These are phyloP conservation scores for Austrofundulus limnaeus DNA, from an alignment of 2,113 vertebrate genomes.

Conservation along the genomic window DNA sequence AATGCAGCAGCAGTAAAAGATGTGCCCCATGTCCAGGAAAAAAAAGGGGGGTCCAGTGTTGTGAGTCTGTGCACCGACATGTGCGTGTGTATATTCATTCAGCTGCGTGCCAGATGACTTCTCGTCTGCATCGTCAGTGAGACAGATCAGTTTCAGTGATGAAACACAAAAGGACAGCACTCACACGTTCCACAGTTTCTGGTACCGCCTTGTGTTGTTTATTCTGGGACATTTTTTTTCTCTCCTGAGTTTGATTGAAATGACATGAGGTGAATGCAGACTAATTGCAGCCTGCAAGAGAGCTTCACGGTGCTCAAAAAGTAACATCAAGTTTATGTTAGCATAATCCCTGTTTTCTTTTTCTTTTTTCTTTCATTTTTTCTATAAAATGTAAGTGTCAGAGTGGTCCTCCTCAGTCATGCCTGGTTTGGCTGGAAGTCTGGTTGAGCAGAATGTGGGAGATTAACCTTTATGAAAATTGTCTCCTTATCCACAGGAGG, in stretches of 20 bases:
- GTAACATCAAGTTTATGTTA: not conserved
- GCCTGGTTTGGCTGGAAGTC: conserved; percentile 30
- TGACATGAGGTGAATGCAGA: not conserved
- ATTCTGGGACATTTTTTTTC: not conserved
- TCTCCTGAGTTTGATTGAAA: not conserved
- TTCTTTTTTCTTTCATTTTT: no score
- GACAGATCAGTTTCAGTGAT: conserved; percentile 6
- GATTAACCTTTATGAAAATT: not conserved
- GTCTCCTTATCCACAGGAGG: conserved; percentile 48
- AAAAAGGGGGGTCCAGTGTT: conserved; percentile 7
- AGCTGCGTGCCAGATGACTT: conserved; percentile 52
- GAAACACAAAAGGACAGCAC: conserved; percentile 6
- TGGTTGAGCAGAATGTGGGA: conserved; percentile 1
- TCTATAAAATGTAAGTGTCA: conserved; percentile 25
- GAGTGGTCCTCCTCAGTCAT: conserved; percentile 33
- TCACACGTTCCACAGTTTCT: not conserved
- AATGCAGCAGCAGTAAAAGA: conserved; percentile 29
- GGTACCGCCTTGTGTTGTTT: not conserved
- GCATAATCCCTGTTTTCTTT: conserved; percentile 10
- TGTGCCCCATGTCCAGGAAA: conserved; percentile 14
- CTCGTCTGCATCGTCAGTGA: conserved; percentile 4
- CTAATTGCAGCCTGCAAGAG: not conserved
- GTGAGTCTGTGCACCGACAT: conserved; percentile 6
- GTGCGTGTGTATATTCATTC: conserved; percentile 22
- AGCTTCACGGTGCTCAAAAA: conserved; percentile 8